These are phyloP conservation scores for Listronotus bonariensis DNA, from an alignment of 1,140 invertebrate species.

Conservation along the genomic window DNA sequence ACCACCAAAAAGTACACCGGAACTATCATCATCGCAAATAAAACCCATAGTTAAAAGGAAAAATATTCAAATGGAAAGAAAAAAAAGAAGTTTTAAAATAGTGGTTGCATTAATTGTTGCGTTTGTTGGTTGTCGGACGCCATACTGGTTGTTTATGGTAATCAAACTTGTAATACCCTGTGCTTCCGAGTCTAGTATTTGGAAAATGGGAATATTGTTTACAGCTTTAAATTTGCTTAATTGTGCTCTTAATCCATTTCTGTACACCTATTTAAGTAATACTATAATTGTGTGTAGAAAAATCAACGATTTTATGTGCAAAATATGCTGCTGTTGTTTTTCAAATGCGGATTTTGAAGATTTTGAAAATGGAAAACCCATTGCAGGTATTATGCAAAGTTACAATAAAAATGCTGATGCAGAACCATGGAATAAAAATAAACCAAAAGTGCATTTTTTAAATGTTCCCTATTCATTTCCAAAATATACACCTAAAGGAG, in stretches of 20 bases:
- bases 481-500: constrained; percentile 9
- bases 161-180: constrained; percentile 51
- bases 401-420: constrained; percentile 5
- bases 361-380: constrained; percentile 49
- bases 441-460: constrained; percentile 7
- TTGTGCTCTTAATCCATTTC: constrained; percentile 61
- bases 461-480: constrained; percentile 1
- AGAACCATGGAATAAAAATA: not conserved
- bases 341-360: constrained; percentile 50
- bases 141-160: constrained; percentile 59
- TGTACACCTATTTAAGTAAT: constrained; percentile 62
- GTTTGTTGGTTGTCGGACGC: constrained; percentile 60
- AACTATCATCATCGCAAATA: constrained; percentile 17
- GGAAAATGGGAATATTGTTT: constrained; percentile 58
- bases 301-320: constrained; percentile 40
- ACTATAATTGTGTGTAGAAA: constrained; percentile 50
- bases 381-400: constrained; percentile 22
- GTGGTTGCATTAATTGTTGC: constrained; percentile 60
- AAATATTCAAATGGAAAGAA: constrained; percentile 53
- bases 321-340: constrained; percentile 50
- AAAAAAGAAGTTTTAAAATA: constrained; percentile 60
- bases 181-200: constrained; percentile 42
- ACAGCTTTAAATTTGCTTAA: constrained; percentile 58
- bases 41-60: constrained; percentile 27
- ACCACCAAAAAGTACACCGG: constrained; percentile 41